A percentile compares a stretch with the other conserved stretches of the same genome.
Conservation (phyloP, 2,797 vertebrate species). For the Epinephelus awoara region DNA sequence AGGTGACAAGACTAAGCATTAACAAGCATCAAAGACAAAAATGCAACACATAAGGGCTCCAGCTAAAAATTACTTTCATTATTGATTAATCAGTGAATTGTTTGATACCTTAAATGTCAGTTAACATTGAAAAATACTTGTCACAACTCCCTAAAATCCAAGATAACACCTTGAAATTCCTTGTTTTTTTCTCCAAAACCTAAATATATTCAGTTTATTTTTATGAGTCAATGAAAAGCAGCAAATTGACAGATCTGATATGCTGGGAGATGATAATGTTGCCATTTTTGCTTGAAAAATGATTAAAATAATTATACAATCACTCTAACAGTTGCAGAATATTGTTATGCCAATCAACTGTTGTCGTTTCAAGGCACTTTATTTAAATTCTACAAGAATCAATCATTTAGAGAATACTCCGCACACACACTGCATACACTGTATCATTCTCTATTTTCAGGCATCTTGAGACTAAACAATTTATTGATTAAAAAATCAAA, state of each 20-base stretch:
- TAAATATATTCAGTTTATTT: neutral
- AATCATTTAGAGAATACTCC: too few relatives aligned
- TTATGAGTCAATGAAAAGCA: neutral
- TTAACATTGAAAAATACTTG: too few relatives aligned
- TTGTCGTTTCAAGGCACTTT: too few relatives aligned
- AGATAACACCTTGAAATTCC: neutral
- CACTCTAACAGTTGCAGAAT: too few relatives aligned
- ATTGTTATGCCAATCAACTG: too few relatives aligned
- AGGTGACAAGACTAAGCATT: neutral
- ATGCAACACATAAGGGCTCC: neutral
- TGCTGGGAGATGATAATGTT: neutral
- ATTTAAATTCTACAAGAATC: too few relatives aligned
- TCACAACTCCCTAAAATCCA: too few relatives aligned
- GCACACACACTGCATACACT: too few relatives aligned
- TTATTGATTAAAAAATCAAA: neutral
- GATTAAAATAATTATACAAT: too few relatives aligned
- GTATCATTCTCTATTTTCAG: neutral
- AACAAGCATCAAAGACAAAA: neutral
- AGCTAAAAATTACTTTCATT: neutral
- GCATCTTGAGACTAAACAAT: neutral
- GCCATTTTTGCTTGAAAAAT: neutral
- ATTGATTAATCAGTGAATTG: neutral
- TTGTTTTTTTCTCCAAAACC: too few relatives aligned
- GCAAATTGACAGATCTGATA: neutral
- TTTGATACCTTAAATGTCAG: too few relatives aligned